phyloP scores from a whole-genome alignment of 2,888 invertebrate species.

The Biston stratarius region DNA sequence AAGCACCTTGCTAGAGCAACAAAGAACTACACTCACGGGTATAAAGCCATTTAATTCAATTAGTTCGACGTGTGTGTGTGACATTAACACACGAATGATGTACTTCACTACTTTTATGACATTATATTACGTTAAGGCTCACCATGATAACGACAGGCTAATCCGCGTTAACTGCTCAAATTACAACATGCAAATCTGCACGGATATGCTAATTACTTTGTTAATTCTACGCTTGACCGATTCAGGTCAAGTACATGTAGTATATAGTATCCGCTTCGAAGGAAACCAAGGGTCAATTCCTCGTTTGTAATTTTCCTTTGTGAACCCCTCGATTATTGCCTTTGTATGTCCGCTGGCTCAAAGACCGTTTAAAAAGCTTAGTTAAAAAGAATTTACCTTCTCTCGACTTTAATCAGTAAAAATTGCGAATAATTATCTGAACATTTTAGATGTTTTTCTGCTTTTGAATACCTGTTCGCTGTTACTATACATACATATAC shows the following conservation, averaged over 20 bases:
- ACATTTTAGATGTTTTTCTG: slow-evolving; percentile 28
- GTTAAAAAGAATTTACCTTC: slow-evolving; percentile 55
- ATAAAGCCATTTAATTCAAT: slow-evolving; percentile 31
- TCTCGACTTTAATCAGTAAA: slow-evolving; percentile 44
- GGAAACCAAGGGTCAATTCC: slow-evolving; percentile 44
- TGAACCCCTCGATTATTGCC: slow-evolving; percentile 55
- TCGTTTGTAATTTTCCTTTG: slow-evolving; percentile 53
- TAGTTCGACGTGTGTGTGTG: slow-evolving; percentile 17
- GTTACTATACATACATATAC: slow-evolving; percentile 11
- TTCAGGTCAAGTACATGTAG: slow-evolving; percentile 41
- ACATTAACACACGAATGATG: slow-evolving; percentile 16
- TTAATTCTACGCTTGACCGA: slow-evolving; percentile 35
- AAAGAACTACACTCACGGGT: slow-evolving; percentile 19
- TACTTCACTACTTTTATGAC: slow-evolving; percentile 3
- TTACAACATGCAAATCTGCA: slow-evolving; percentile 37
- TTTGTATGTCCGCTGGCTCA: slow-evolving; percentile 53
- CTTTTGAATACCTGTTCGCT: slow-evolving; percentile 23
- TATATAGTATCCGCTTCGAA: slow-evolving; percentile 36
- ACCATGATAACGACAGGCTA: slow-evolving; percentile 18
- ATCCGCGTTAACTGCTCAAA: slow-evolving; percentile 15
- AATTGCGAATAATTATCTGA: slow-evolving; percentile 35
- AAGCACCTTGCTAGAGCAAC: slow-evolving; percentile 12
- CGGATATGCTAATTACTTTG: slow-evolving; percentile 37
- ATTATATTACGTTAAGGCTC: not conserved
- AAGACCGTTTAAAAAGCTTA: slow-evolving; percentile 58